These are phyloP conservation scores for Timandra comae DNA, from an alignment of 2,888 invertebrate genomes.

Conservation along the genomic window DNA sequence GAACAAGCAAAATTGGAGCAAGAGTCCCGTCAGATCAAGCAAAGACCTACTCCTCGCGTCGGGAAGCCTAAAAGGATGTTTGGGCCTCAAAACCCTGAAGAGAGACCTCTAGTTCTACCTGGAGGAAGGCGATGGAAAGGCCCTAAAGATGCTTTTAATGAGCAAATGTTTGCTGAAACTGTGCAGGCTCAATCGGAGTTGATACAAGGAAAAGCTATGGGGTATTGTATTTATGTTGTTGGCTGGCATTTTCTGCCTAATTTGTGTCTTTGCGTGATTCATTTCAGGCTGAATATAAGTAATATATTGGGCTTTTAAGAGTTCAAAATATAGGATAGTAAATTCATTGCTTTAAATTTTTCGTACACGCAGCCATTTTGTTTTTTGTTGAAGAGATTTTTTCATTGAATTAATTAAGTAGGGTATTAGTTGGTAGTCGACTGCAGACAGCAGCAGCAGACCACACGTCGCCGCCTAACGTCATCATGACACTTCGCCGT, in stretches of 20 bases:
- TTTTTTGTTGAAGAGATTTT: too few relatives aligned
- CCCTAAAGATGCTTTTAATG: conserved; percentile 92
- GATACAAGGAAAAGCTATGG: conserved; percentile 88
- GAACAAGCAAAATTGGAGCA: conserved; percentile 62
- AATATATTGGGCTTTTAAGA: too few relatives aligned
- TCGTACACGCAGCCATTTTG: too few relatives aligned
- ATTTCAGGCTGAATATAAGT: too few relatives aligned
- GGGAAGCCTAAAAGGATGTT: conserved; percentile 64
- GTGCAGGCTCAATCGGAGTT: conserved; percentile 91
- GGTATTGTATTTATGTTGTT: conserved; percentile 73
- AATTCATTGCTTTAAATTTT: too few relatives aligned
- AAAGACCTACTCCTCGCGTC: conserved; percentile 61
- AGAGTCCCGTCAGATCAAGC: conserved; percentile 60
- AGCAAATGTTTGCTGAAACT: conserved; percentile 91
- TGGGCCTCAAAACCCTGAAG: conserved; percentile 79
- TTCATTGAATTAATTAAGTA: too few relatives aligned
- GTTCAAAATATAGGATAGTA: too few relatives aligned
- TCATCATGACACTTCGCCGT: too few relatives aligned
- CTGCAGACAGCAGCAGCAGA: too few relatives aligned
- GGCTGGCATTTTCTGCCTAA: neutral
- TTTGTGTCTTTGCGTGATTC: too few relatives aligned
- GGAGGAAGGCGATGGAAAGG: conserved; percentile 87
- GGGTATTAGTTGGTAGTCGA: too few relatives aligned
- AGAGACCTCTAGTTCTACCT: conserved; percentile 84
- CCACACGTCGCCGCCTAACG: too few relatives aligned